Evolutionary conservation across 2,888 invertebrate genomes (phyloP).

Genomic region (Electrophaes corylata): DNA sequence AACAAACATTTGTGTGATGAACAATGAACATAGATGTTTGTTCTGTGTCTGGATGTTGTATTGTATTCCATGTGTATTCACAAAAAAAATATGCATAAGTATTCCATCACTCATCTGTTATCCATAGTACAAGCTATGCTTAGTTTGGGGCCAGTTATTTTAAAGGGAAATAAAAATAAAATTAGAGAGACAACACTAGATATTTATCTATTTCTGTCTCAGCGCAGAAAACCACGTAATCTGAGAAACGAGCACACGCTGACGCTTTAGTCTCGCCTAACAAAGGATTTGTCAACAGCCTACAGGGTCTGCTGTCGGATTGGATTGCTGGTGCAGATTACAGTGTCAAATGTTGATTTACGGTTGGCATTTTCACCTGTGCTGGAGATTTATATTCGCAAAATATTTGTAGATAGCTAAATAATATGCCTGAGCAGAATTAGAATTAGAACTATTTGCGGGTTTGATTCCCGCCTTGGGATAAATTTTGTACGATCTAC

Average conservation of each 20-base stretch:
- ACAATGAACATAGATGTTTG: no score
- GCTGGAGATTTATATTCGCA: not conserved
- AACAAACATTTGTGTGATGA: no score
- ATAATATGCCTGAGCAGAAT: not conserved
- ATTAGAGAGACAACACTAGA: not conserved
- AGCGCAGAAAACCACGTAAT: constrained; percentile 45
- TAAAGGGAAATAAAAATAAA: no score
- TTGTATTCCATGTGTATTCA: no score
- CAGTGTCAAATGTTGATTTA: constrained; percentile 29
- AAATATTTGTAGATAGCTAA: not conserved
- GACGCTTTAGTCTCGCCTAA: constrained; percentile 44
- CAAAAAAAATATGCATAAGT: no score
- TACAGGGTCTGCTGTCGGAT: constrained; percentile 28
- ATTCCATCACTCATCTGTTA: no score
- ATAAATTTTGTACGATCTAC: no score
- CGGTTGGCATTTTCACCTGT: constrained; percentile 9
- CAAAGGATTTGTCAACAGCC: constrained; percentile 55
- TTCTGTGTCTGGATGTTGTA: no score
- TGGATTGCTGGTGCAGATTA: constrained; percentile 19
- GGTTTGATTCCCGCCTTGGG: no score
- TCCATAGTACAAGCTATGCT: no score
- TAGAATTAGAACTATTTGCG: not conserved
- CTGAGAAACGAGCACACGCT: constrained; percentile 50
- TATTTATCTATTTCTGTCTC: not conserved
- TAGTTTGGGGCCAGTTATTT: no score